phyloP scores from a whole-genome alignment of 1,140 invertebrate species.

The Drosophila santomea region DNA sequence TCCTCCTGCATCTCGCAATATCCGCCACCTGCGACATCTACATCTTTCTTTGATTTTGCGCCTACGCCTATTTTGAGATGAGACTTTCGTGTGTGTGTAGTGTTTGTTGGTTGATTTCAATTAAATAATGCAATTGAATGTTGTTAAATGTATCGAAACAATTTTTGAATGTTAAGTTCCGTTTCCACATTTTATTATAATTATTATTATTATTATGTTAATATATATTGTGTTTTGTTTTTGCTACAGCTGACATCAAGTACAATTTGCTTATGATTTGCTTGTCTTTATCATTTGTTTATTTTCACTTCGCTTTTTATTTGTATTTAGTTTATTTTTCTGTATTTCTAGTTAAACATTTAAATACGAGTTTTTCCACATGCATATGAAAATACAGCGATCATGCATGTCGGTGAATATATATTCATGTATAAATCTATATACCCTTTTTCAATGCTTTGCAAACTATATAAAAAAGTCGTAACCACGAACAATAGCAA shows the following conservation, averaged over 20 bases:
- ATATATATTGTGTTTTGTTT: constrained; percentile 42
- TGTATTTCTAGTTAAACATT: constrained; percentile 76
- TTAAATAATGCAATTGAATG: constrained; percentile 47
- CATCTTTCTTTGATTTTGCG: not conserved
- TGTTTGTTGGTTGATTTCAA: constrained; percentile 28
- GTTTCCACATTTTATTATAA: constrained; percentile 49
- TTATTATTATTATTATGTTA: constrained; percentile 32
- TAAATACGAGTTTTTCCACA: constrained; percentile 65
- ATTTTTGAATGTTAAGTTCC: constrained; percentile 42
- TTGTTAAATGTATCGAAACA: constrained; percentile 44
- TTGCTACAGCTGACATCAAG: constrained; percentile 79
- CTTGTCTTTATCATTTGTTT: constrained; percentile 21
- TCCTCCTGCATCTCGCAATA: not conserved
- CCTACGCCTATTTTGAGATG: not conserved
- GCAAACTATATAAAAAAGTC: constrained; percentile 47
- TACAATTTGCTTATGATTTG: constrained; percentile 75
- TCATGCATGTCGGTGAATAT: constrained; percentile 53
- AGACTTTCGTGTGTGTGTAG: not conserved
- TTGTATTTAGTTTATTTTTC: constrained; percentile 36
- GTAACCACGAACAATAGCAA: constrained; percentile 27
- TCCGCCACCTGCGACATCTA: constrained; percentile 1
- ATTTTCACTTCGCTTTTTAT: constrained; percentile 31
- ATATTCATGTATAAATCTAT: constrained; percentile 64
- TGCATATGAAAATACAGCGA: constrained; percentile 72
- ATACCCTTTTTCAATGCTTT: constrained; percentile 69